Base-by-base conservation (phyloP, 2,888 invertebrate species). In the Ptilodon capucinus region DNA sequence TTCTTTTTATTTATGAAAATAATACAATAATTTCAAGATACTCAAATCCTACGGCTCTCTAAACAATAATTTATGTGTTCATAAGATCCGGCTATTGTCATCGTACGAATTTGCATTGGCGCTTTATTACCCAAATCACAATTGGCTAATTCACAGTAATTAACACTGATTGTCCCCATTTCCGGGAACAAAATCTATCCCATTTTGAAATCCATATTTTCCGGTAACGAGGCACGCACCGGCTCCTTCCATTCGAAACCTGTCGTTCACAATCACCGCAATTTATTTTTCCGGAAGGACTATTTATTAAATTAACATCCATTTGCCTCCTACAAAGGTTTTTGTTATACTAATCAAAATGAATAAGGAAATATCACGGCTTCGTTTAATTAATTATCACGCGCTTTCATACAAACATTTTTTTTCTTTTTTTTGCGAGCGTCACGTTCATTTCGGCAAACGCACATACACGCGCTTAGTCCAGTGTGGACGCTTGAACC, bases 221-320 rank as follows among this genome's bases (percentile, higher is more conserved):
- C 62, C 57, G 66, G 59, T 71, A 70, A 57, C 68, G 66, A 69
- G 68, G 66, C 68, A 67, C 74, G 69, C 68, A 44, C 63, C 66
- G 51, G 49, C 48, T 59, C 56, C 63, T 59, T 54, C 64, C 60
- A 68, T 65, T 61, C 65, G 52, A 56, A 61, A 57, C 64, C 67
- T 49, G 68, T 74, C 68, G 67, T 67, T 66, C 62, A 52, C 71
- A 75, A 75, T 76, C 72, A 69, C 65, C 47, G 54, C 68, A 69
- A 74, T 72, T 75, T 73, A 69, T 74, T 70, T 72, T 64, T 64
- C 59, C 45, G 57, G 65, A 68, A 66, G 63, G 69, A 68, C 72
- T 68, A 72, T 76, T 75, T 74, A 74, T 74, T 77, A 74, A 73
- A 78, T 76, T 77, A 75, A 63, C 66, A 69, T 71, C 69, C 63